Evolutionary conservation across 1,140 invertebrate species (phyloP).

Genomic region (Diploscapter pachys): DNA sequence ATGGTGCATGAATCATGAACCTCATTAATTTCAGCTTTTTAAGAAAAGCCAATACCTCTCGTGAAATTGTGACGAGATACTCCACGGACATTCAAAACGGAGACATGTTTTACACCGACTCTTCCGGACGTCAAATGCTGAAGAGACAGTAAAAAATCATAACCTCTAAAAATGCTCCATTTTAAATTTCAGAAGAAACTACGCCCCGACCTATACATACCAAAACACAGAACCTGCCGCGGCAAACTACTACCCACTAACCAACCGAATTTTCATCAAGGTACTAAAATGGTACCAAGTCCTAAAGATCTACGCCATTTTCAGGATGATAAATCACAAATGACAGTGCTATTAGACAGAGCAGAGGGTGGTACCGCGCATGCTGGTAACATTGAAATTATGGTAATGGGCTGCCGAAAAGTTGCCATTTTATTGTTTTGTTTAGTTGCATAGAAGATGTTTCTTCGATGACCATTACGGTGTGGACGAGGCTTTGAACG

Average conservation of each 20-base stretch:
- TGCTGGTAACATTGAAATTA: slow-evolving; percentile 67
- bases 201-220: slow-evolving; percentile 72
- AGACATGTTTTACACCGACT: slow-evolving; percentile 81
- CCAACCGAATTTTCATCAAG: slow-evolving; percentile 53
- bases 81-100: slow-evolving; percentile 67
- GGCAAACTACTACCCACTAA: slow-evolving; percentile 90
- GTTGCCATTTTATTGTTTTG: slow-evolving; percentile 8
- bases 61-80: slow-evolving; percentile 77
- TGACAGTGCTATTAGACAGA: slow-evolving; percentile 78
- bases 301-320: neutral
- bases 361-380: slow-evolving; percentile 78
- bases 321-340: slow-evolving; percentile 62
- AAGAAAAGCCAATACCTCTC: slow-evolving; percentile 60
- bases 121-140: slow-evolving; percentile 84
- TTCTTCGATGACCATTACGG: slow-evolving; percentile 85
- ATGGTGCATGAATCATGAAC: slow-evolving; percentile 64
- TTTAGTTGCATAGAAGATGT: slow-evolving; percentile 75
- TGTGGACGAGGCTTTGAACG: slow-evolving; percentile 85
- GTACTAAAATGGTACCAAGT: neutral
- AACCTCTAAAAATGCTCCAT: neutral
- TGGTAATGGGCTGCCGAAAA: slow-evolving; percentile 59
- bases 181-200: slow-evolving; percentile 64
- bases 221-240: slow-evolving; percentile 69
- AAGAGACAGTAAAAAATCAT: slow-evolving; percentile 64
- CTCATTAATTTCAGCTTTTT: slow-evolving; percentile 59